phyloP scores from a whole-genome alignment of 2,113 vertebrate genomes.

The Pelmatolapia mariae region DNA sequence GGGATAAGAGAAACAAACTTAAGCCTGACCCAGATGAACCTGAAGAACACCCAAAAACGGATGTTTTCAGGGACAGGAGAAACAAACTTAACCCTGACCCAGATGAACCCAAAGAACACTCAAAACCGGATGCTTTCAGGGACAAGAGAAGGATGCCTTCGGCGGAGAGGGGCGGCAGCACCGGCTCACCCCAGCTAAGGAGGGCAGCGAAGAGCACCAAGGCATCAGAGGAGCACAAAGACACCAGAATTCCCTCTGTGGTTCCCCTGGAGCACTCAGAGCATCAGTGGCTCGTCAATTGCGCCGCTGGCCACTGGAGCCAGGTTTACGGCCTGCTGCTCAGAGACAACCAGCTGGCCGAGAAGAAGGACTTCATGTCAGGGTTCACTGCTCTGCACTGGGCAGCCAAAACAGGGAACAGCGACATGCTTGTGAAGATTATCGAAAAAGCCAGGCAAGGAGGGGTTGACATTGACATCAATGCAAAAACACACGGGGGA shows the following conservation, averaged over 20 bases:
- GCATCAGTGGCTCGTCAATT: slow-evolving; percentile 84
- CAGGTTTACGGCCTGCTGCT: slow-evolving; percentile 85
- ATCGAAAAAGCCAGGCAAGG: slow-evolving; percentile 66
- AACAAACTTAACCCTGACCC: background rate
- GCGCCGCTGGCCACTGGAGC: slow-evolving; percentile 80
- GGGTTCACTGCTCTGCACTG: slow-evolving; percentile 94
- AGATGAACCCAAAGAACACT: background rate
- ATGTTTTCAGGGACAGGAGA: background rate
- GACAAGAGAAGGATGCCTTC: slow-evolving; percentile 13
- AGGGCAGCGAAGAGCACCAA: slow-evolving; percentile 52
- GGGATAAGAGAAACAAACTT: background rate
- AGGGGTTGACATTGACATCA: slow-evolving; percentile 71
- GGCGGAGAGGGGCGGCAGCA: background rate
- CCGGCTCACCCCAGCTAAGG: slow-evolving; percentile 53
- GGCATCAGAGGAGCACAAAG: slow-evolving; percentile 59
- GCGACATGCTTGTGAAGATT: slow-evolving; percentile 77
- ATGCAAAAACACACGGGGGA: slow-evolving; percentile 77
- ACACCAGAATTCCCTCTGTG: background rate
- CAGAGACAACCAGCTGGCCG: slow-evolving; percentile 74
- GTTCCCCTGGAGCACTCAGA: slow-evolving; percentile 78
- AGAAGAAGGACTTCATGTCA: slow-evolving; percentile 85
- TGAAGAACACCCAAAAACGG: rapidly evolving
- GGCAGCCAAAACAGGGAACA: slow-evolving; percentile 87
- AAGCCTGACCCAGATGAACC: rapidly evolving
- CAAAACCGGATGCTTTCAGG: background rate